A percentile compares a stretch with the other conserved stretches of the same genome.
These are phyloP conservation scores for Thamnophis elegans DNA, from an alignment of 2,797 vertebrate genomes.

Conservation along the genomic window DNA sequence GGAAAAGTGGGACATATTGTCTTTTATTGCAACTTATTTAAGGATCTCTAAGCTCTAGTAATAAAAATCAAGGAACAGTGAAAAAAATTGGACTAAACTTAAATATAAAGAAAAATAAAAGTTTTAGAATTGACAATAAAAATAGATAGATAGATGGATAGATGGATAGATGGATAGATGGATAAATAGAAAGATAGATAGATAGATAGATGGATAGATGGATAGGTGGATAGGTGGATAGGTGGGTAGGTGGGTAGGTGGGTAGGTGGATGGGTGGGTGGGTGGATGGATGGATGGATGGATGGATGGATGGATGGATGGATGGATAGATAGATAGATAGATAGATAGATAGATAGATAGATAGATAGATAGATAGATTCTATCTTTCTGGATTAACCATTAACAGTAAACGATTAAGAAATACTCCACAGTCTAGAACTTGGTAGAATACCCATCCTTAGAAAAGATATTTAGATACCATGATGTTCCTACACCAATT, in stretches of 20 bases:
- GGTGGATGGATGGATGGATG: too few relatives aligned
- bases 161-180: too few relatives aligned
- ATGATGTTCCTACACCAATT: not conserved
- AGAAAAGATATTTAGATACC: not conserved
- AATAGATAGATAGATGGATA: not conserved
- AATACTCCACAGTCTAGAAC: not conserved
- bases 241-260: too few relatives aligned
- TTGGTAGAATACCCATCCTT: not conserved
- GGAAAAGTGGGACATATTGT: not conserved
- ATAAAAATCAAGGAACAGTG: not conserved
- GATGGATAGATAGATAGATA: not conserved
- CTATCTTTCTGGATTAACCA: not conserved
- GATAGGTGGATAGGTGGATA: too few relatives aligned
- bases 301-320: too few relatives aligned
- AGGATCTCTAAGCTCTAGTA: not conserved
- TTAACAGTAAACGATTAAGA: not conserved
- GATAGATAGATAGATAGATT: not conserved
- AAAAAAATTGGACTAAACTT: not conserved
- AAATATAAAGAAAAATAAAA: not conserved
- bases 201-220: too few relatives aligned
- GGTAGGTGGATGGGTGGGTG: too few relatives aligned
- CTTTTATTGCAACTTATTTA: not conserved
- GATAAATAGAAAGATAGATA: not conserved
- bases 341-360: too few relatives aligned
- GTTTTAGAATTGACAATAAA: not conserved